phyloP scores from a whole-genome alignment of 2,888 invertebrate species.

The Eristalinus sepulchralis region DNA sequence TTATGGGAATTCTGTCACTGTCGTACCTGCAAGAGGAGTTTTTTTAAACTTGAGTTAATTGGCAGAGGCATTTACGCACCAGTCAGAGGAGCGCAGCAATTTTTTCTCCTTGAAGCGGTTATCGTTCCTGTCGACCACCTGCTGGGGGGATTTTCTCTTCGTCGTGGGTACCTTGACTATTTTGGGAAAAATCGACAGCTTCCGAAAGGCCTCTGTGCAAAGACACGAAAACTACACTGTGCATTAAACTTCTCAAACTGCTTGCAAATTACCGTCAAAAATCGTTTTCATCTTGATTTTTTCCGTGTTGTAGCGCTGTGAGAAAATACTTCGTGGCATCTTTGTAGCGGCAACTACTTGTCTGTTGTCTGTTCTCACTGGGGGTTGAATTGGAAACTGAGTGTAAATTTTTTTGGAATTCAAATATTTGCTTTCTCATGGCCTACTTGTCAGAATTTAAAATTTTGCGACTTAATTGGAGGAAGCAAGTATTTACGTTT shows the following conservation, averaged over 20 bases:
- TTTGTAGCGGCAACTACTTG: conserved; percentile 30
- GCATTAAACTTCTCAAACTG: conserved; percentile 66
- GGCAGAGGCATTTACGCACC: conserved; percentile 68
- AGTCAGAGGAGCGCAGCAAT: conserved; percentile 74
- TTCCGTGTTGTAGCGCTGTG: conserved; percentile 74
- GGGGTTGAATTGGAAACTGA: too few relatives aligned
- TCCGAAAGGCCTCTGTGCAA: too few relatives aligned
- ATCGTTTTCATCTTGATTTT: conserved; percentile 74
- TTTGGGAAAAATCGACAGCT: too few relatives aligned
- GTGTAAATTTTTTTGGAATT: too few relatives aligned
- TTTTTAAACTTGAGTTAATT: not conserved
- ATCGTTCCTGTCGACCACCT: conserved; percentile 50
- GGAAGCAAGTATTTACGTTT: too few relatives aligned
- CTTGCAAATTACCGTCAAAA: conserved; percentile 74
- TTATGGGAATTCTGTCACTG: conserved; percentile 75
- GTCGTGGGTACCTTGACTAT: too few relatives aligned
- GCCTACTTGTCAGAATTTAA: too few relatives aligned
- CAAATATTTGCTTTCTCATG: too few relatives aligned
- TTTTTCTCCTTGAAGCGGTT: conserved; percentile 72
- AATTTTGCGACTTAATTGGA: too few relatives aligned
- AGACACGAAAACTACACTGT: too few relatives aligned
- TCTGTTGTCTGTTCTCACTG: not conserved
- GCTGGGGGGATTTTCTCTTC: conserved; percentile 1
- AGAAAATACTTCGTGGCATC: conserved; percentile 76
- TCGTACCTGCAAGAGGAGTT: conserved; percentile 73